Base-by-base conservation (phyloP, 2,797 vertebrate genomes). In the Heterohyrax brucei region DNA sequence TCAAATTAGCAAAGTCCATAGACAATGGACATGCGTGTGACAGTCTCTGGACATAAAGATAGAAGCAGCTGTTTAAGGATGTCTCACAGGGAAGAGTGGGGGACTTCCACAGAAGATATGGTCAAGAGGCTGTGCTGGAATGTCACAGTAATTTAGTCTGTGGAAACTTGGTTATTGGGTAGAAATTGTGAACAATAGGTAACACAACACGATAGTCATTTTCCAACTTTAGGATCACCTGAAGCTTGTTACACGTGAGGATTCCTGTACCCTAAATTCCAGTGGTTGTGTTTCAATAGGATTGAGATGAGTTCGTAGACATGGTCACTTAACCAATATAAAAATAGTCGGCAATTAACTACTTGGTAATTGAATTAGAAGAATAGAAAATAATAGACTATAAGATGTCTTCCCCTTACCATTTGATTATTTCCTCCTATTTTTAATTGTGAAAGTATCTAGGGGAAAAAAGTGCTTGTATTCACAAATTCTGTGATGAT, bases 401-500 rank as follows among this genome's bases (percentile, higher is more conserved):
- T 39, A 6, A 39, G 16, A 14, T 78, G 19, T 50, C 56, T 93
- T 64, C 50, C 39, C 30, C 26, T 94, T 70, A 30, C 59, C 16
- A 24, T 50, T 82, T 33, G 62, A 62, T n/a, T 21, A 9, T 53
- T 48, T 84, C 33, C 9, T 83, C 33, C 77, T 78, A 61, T 28
- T 91, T 91, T 72, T 50, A 33, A 33, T 79, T 78, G 83, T 26
- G n/a, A 85, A 82, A 59, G 9, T 50, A 8, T 80, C 7, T 77
- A 2, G 75, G 46, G 18, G 50, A 78, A 44, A 77, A 4, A 76
- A 87, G 33, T 56, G 28, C 84, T 89, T 84, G 21, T 75, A 14
- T 87, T 89, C n/a, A 89, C 93, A 78, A 97, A 87, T 70, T 48
- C 76, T 5, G 44, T 62, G 21, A 21, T 66, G 6, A 59, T 83